phyloP scores from a whole-genome alignment of 2,113 vertebrate genomes.

The Turdus rufiventris region DNA sequence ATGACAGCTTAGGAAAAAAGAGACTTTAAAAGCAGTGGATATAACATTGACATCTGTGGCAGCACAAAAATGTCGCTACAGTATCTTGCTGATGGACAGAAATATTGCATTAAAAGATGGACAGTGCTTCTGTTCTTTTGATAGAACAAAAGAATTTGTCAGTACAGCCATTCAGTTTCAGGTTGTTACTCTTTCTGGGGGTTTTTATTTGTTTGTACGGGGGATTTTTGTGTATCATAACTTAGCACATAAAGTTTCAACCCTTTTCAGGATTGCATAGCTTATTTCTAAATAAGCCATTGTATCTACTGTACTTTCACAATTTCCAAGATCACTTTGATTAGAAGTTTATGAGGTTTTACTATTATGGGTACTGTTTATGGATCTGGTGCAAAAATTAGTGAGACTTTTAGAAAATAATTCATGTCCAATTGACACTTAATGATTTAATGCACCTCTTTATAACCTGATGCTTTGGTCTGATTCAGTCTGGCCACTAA shows the following conservation, averaged over 20 bases:
- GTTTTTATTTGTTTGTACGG: not conserved
- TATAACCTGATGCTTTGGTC: not conserved
- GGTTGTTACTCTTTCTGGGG: not conserved
- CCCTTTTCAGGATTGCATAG: not conserved
- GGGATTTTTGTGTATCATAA: not conserved
- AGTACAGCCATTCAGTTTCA: not conserved
- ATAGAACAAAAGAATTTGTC: not conserved
- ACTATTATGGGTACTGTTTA: not conserved
- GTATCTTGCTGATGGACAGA: not conserved
- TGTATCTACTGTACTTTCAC: not conserved
- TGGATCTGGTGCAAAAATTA: not conserved
- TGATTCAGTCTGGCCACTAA: not conserved
- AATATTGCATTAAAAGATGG: not conserved
- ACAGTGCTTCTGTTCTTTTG: not conserved
- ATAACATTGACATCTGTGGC: not conserved
- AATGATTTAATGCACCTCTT: not conserved
- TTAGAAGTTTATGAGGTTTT: not conserved
- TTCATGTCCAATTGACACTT: not conserved
- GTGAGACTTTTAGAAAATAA: not conserved
- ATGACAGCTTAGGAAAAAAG: conserved; percentile 6
- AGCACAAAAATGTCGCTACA: not conserved
- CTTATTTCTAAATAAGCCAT: not conserved
- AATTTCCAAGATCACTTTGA: not conserved
- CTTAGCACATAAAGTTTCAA: not conserved
- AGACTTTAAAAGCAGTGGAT: not conserved